Base-by-base conservation (phyloP, 1,140 invertebrate genomes). In the Brachionus koreanus region DNA sequence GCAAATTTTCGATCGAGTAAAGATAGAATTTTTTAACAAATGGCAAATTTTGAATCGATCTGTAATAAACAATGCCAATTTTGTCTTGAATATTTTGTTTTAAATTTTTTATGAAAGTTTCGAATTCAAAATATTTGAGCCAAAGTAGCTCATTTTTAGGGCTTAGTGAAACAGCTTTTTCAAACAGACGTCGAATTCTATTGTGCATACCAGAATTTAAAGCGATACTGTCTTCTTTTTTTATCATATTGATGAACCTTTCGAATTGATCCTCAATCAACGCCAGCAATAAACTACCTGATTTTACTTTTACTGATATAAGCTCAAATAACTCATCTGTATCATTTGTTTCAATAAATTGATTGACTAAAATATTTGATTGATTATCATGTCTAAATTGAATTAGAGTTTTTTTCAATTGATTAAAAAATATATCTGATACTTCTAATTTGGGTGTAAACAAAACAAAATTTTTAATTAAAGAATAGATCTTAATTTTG, bases 41-140 rank as follows among this genome's bases (percentile, higher is more conserved):
- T 19, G 76, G 76, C n/a, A 79, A 61, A 79, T 61, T 79, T 42
- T 61, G 49, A 37, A 65, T 13, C 12, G 76, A 57, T 79, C 39
- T 49, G 37, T 79, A 79, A 65, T 52, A 79, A 61, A 79, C 57
- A 19, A 37, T 37, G 3, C n/a, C 10, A 12, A 79, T 39, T 39
- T 65, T 39, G 37, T 57, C 57, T 12, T 13, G 25, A 9, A 61
- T 25, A 25, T 13, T n/a, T 12, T 12, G n/a, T 10, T 10, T 43
- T 7, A 57, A 29, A 33, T 42, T 79, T 23, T 57, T 65, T 23
- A 61, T 12, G 19, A 23, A 61, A 10, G 23, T 25, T 25, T 79
- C 76, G 43, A 79, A 79, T n/a, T 79, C 19, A 79, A 79, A 79
- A 63, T 39, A 79, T 19, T 19, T n/a, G 2, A 25, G 3, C 76